Base-by-base conservation (phyloP, 2,888 invertebrate species). In the Acrocera orbiculus region DNA sequence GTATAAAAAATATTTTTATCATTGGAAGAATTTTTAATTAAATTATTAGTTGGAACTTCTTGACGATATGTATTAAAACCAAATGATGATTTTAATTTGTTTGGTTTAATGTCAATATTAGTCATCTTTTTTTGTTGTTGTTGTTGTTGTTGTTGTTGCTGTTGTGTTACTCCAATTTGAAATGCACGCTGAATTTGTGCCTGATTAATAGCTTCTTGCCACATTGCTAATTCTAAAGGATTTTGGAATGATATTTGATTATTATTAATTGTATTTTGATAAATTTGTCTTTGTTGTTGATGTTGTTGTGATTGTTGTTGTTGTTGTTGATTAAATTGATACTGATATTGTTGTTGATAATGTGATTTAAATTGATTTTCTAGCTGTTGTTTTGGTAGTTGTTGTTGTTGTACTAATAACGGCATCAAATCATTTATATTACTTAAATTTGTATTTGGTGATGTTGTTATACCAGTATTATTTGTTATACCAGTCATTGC, bases 161-260 rank as follows among this genome's bases (percentile, higher is more conserved):
- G 32, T 29, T 22, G 30, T 36, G 17, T 22, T n/a, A 20, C 14
- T 22, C 9, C 10, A 4, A 8, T 8, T 4, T 22, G 22, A 22
- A 34, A 16, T 10, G 29, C 47, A 33, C 63, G 52, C 38, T 64
- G 64, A 46, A 54, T 47, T 42, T 59, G 60, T 6, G 68, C 65
- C 37, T 70, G 69, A 23, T 67, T 60, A 60, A 75, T 64, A 3
- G 70, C 69, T 50, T 78, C 76, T 47, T 77, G 76, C 75, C 77
- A 76, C 64, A 76, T 66, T 1, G 71, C 70, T 44, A 58, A 27
- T 37, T 59, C 63, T 22, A 56, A 44, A 4, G 53, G 47, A 44
- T 52, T 54, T 31, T 45, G 45, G 37, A 51, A 51, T 1, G 41
- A 40, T 36, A 58, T 43, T 8, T 53, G 53, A 30, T 52, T 49